Conservation (phyloP, 2,797 vertebrate genomes). For the Syngnathus acus region DNA sequence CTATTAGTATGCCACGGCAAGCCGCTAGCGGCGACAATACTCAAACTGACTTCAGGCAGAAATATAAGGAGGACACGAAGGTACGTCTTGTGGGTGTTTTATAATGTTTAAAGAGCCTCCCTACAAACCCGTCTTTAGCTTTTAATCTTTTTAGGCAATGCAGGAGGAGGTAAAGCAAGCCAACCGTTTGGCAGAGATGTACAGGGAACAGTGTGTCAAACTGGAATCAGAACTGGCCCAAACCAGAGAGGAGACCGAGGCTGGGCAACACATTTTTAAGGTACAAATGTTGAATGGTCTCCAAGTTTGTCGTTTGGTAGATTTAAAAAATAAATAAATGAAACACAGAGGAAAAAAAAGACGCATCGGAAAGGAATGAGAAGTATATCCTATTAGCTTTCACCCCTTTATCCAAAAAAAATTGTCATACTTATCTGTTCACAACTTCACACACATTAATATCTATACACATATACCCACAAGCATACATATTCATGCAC, state of each 20-base stretch:
- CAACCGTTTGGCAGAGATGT: conserved; percentile 83
- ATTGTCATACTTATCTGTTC: no score
- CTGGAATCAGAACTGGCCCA: conserved; percentile 84
- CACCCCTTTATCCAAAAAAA: no score
- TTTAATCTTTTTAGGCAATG: conserved; percentile 59
- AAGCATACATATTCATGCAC: no score
- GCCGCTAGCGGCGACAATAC: conserved; percentile 27
- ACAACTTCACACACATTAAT: no score
- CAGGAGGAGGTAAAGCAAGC: conserved; percentile 84
- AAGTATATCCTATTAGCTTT: no score
- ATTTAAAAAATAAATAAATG: no score
- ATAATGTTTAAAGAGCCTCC: neutral
- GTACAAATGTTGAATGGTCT: conserved; percentile 48
- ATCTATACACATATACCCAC: no score
- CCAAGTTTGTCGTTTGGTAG: neutral
- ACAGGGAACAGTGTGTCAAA: conserved; percentile 85
- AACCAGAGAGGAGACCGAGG: conserved; percentile 82
- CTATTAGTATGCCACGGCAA: conserved; percentile 18
- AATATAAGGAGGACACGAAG: conserved; percentile 74
- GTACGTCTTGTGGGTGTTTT: conserved; percentile 47
- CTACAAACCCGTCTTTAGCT: neutral
- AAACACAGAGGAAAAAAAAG: no score
- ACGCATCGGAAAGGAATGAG: no score
- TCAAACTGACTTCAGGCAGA: conserved; percentile 48
- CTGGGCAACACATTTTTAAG: conserved; percentile 84